Evolutionary conservation across 2,113 vertebrate species (phyloP), one percentile per base, ranked within the genome.

Genomic region (Alligator mississippiensis): DNA sequence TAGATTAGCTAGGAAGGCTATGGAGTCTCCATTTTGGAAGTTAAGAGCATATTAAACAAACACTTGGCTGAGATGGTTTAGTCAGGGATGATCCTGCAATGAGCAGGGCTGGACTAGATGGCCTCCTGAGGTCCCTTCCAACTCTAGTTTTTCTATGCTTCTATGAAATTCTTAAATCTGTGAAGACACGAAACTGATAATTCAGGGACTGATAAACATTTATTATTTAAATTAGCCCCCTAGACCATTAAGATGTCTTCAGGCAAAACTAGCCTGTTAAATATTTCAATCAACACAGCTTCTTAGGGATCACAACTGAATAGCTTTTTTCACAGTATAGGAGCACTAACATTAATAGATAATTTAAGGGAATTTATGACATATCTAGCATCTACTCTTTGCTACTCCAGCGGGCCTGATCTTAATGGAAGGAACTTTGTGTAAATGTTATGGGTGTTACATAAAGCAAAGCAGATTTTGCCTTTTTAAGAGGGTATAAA

Each of bases 241-340:
- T 68, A 82, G 57, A 83, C 63, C 90, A 11, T 84, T 87, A 77
- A 72, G 19, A 19, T 79, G 87, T 77, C 88, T 87, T 93, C 85
- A 91, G 87, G 59, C 60, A 92, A 96, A 87, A 12, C 63, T 6
- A 2, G 25, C 58, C 58, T 93, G 88, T 60, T 93, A 96, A 96
- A 88, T 90, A 88, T 81, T 94, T 92, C 59, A 85, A 81, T 91
- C 77, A 85, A 11, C 68, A 74, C 4, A 85, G 61, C 58, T 90
- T 93, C 72, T 96, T 87, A 83, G 1, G 13, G 63, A 82, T 89
- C 4, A 4, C 89, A 61, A 59, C 76, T 89, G 70, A 84, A 92
- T 87, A 93, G 89, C 93, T 88, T 24, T 89, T 90, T 93, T 92
- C 85, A 82, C 17, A 84, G 62, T 18, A 38, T 84, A 77, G 34